phyloP scores from a whole-genome alignment of 1,140 invertebrate species.

The Lordiphosa mommai region DNA sequence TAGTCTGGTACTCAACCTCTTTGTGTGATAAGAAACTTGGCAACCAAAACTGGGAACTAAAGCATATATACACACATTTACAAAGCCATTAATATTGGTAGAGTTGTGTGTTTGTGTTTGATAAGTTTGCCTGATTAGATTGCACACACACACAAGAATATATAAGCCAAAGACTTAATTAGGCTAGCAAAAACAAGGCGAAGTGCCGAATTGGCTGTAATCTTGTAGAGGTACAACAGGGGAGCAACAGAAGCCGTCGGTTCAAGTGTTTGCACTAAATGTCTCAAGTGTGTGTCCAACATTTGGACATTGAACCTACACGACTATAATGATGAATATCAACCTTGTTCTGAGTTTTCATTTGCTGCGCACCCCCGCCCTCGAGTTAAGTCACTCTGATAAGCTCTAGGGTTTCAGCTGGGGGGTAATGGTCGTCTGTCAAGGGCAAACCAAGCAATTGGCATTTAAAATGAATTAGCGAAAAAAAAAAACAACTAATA shows the following conservation, averaged over 20 bases:
- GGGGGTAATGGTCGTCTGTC: conserved; percentile 8
- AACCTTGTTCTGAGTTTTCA: neutral
- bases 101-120: conserved; percentile 24
- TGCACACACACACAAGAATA: conserved; percentile 32
- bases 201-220: conserved; percentile 60
- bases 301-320: conserved; percentile 57
- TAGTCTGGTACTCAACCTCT: conserved; percentile 1
- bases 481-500: conserved; percentile 27
- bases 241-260: conserved; percentile 18
- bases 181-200: conserved; percentile 65
- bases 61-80: conserved; percentile 28
- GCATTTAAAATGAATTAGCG: conserved; percentile 58
- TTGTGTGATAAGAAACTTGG: conserved; percentile 55
- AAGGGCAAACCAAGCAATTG: conserved; percentile 33
- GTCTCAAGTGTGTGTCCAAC: conserved; percentile 44
- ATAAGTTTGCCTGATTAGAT: conserved; percentile 68
- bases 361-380: too few relatives aligned
- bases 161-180: conserved; percentile 60
- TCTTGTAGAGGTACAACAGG: conserved; percentile 15
- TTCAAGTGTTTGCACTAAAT: conserved; percentile 46
- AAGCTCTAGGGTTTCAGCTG: neutral
- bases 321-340: neutral
- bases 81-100: conserved; percentile 34
- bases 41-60: conserved; percentile 23
- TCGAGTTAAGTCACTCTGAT: neutral